Evolutionary conservation across 2,797 vertebrate species (phyloP).

Genomic region (Hippocampus kuda): DNA sequence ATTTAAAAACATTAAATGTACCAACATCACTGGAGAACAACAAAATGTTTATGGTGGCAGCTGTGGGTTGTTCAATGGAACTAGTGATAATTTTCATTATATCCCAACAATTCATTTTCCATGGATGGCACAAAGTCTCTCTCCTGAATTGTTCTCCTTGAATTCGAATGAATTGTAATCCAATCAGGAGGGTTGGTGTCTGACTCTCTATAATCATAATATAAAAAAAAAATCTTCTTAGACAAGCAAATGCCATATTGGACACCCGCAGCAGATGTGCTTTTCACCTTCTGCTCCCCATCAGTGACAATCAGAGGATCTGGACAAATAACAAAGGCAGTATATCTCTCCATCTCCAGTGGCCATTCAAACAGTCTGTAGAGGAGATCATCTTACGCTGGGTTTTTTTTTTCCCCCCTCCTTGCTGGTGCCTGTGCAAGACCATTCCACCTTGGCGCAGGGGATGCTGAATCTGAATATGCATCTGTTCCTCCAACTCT

Average conservation of each 20-base stretch:
- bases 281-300: constrained; percentile 3
- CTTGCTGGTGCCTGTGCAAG: neutral
- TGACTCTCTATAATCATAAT: neutral
- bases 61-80: no score
- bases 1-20: no score
- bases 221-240: neutral
- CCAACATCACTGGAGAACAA: no score
- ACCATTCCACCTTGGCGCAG: neutral
- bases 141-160: constrained; percentile 27
- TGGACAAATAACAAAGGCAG: constrained; percentile 28
- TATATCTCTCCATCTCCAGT: constrained; percentile 28
- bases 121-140: constrained; percentile 30
- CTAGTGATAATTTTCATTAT: neutral
- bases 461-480: neutral
- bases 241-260: constrained; percentile 1
- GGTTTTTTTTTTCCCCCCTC: neutral
- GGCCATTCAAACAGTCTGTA: constrained; percentile 45
- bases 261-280: neutral
- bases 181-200: constrained; percentile 24
- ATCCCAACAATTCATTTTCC: constrained; percentile 31
- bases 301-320: neutral
- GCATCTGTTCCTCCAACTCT: neutral
- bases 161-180: constrained; percentile 24
- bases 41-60: no score
- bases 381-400: constrained; percentile 19